Evolutionary conservation across 2,113 vertebrate genomes (phyloP), one percentile per base, ranked within the genome.

Genomic region (Rhinoptilus africanus): DNA sequence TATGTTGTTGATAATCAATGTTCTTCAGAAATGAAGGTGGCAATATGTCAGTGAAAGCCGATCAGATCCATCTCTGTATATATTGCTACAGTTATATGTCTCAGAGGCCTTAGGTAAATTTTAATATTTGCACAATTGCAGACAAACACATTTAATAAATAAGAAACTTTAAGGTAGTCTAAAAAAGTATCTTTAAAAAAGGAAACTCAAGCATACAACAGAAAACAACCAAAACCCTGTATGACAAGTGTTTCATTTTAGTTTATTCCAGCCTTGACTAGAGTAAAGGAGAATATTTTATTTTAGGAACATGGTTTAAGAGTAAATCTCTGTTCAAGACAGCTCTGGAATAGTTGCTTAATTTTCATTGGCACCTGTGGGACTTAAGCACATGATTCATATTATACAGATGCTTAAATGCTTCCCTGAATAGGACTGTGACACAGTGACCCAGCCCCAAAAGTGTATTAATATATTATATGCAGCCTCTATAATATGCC

Each of bases 341-440:
- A 80, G 51, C 32, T n/a, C 27, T 85, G 32, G 48, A 91, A 27
- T 34, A 94, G 56, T 87, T 96, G 23, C 28, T 92, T 88, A 87
- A 89, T 91, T 95, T 94, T 74, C 57, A 79, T 39, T 94, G 80
- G 37, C 73, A 95, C 87, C 89, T 89, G 63, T 95, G 84, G 66
- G 84, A 92, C 18, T 7, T 23, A 47, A 95, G n/a, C 48, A 51
- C 59, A 89, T 85, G 80, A 92, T 92, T 97, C 74, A 68, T 64
- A 51, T 67, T 85, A 81, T 66, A 75, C 56, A 73, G 57, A 91
- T 95, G 18, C 54, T 79, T 75, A 72, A 82, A 27, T 75, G 56
- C 34, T 87, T 91, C 71, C n/a, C 86, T 91, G 92, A 94, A 80
- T 59, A 92, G 20, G 71, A 60, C 76, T 64, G 34, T 88, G 87